Base-by-base conservation (phyloP, 2,888 invertebrate species). In the Cantharis flavilabris region DNA sequence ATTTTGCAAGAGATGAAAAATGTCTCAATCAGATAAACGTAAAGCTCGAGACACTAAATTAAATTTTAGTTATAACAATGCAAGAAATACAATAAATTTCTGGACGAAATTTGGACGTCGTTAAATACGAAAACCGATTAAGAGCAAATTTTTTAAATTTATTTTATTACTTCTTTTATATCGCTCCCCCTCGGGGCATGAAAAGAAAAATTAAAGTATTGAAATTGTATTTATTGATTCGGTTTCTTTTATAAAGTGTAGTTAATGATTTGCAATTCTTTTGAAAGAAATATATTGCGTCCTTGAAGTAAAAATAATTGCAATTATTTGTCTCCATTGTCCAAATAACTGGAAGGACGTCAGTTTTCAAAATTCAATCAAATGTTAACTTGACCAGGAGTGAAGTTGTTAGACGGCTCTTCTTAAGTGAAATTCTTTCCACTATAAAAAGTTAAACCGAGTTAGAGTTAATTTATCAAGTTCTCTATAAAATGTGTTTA, bases 401-500 rank as follows among this genome's bases (percentile, higher is more conserved):
- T 16, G 18, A 30, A 70, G 70, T 62, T 33, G 33, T 30, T 69
- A 69, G 28, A 69, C 30, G 33, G 26, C 26, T 26, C 18, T 70
- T 67, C 65, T 67, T 67, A 67, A 67, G 70, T 28, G 33, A 67
- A 73, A 70, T 73, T 73, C 70, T 63, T 73, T 73, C 69, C 64
- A 26, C 26, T 23, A 67, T 64, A 77, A 72, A 62, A 69, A 33
- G 72, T 20, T 33, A 69, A 72, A 63, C 28, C 70, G 70, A 69
- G 63, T 67, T 75, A 62, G 63, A 71, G 76, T 78, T 78, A 78
- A 78, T 76, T 78, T 78, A 78, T 78, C 76, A 78, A 78, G 64
- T 75, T 76, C 71, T 72, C 73, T 73, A 74, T 74, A 76, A 79
- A 79, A 79, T 76, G 76, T 79, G 76, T 76, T 79, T 76, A 76